A percentile compares a stretch with the other conserved stretches of the same genome.
Evolutionary conservation across 2,113 vertebrate species (phyloP).

Genomic region (Amphiprion percula): DNA sequence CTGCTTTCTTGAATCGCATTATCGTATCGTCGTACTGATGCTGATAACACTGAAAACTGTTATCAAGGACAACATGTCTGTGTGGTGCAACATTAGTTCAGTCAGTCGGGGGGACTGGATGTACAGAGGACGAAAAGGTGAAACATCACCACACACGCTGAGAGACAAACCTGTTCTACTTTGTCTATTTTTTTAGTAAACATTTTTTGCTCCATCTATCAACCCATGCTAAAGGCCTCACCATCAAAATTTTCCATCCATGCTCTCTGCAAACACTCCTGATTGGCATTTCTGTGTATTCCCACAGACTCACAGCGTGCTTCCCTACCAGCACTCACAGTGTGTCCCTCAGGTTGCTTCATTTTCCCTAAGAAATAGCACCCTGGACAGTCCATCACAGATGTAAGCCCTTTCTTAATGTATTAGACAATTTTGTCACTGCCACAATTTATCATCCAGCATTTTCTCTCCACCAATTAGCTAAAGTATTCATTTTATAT

Average conservation of each 20-base stretch:
- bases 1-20: conserved; percentile 38
- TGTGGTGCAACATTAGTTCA: not conserved
- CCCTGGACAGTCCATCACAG: conserved; percentile 50
- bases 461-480: conserved; percentile 19
- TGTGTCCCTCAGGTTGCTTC: conserved; percentile 59
- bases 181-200: conserved; percentile 16
- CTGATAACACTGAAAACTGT: conserved; percentile 20
- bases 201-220: conserved; percentile 58
- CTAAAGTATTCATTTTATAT: not conserved
- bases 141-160: not conserved
- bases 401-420: conserved; percentile 32
- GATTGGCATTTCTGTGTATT: conserved; percentile 33
- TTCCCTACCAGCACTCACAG: conserved; percentile 38
- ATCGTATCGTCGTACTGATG: not conserved
- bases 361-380: conserved; percentile 62
- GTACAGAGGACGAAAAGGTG: not conserved
- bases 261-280: conserved; percentile 8
- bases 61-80: not conserved
- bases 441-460: conserved; percentile 8
- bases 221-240: conserved; percentile 6
- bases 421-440: not conserved
- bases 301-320: conserved; percentile 24
- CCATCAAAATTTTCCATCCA: not conserved
- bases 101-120: not conserved
- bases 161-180: conserved; percentile 6